These are phyloP conservation scores for Coccyzus lansbergi DNA, from an alignment of 2,797 vertebrate genomes.

Conservation along the genomic window DNA sequence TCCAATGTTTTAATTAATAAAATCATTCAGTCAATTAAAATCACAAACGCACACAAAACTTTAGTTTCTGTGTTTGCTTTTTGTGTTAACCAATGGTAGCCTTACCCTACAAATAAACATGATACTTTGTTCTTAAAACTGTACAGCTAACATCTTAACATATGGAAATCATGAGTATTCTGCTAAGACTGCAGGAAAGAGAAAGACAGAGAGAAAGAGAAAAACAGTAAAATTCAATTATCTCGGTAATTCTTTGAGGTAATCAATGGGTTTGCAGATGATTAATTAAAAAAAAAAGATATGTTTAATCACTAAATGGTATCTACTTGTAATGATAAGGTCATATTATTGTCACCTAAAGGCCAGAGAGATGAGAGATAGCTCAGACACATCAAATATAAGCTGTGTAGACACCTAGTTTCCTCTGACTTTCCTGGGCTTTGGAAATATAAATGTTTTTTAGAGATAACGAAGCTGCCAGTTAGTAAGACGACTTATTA, in stretches of 20 bases:
- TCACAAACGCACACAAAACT: not conserved
- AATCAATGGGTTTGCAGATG: conserved; percentile 45
- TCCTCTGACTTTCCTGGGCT: not conserved
- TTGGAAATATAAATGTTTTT: not conserved
- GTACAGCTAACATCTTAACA: conserved; percentile 22
- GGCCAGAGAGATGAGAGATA: conserved; percentile 15
- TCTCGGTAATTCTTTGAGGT: not conserved
- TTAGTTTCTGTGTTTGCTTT: not conserved
- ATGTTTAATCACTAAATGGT: conserved; percentile 52
- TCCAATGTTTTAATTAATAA: not conserved
- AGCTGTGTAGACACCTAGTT: not conserved
- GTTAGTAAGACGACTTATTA: not conserved
- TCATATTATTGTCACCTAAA: conserved; percentile 20
- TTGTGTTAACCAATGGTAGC: not conserved
- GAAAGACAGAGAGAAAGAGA: conserved; percentile 35
- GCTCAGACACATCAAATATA: not conserved
- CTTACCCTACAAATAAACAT: conserved; percentile 6
- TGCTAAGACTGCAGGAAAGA: conserved; percentile 41
- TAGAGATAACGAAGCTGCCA: not conserved
- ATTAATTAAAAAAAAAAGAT: conserved; percentile 29
- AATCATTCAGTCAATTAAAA: not conserved
- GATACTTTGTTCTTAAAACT: conserved; percentile 27
- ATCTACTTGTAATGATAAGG: conserved; percentile 44
- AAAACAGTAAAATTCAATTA: conserved; percentile 36
- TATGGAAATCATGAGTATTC: conserved; percentile 7